A percentile compares a stretch with the other conserved stretches of the same genome.
Conservation (phyloP, 2,797 vertebrate genomes). For the Muraenolepis orangiensis region DNA sequence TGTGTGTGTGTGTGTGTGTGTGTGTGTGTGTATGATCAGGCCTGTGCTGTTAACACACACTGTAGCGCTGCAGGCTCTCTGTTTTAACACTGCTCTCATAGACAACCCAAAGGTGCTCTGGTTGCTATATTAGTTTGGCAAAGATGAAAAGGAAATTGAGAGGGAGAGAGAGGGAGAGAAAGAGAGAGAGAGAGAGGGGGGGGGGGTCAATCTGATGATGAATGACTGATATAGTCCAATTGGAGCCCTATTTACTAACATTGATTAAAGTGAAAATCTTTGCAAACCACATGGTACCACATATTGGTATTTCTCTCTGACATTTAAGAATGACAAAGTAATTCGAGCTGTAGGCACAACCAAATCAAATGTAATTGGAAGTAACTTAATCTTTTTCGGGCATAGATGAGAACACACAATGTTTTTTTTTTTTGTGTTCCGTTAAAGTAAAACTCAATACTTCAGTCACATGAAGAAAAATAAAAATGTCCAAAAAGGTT, state of each 20-base stretch:
- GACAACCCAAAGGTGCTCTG: conserved; percentile 19
- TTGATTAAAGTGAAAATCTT: too few species aligned
- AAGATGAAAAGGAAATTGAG: not conserved
- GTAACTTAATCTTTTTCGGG: conserved; percentile 45
- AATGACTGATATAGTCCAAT: not conserved
- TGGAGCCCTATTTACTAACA: too few species aligned
- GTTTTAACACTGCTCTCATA: conserved; percentile 14
- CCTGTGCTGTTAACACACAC: conserved; percentile 4
- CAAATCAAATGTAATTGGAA: too few species aligned
- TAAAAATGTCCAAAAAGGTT: conserved; percentile 27
- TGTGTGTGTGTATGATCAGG: conserved; percentile 6
- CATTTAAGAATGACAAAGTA: not conserved
- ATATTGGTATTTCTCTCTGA: too few species aligned
- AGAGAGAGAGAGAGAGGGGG: not conserved
- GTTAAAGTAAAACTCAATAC: too few species aligned
- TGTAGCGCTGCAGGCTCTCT: conserved; percentile 19
- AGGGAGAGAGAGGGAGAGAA: not conserved
- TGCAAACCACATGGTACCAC: too few species aligned
- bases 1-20: conserved; percentile 9
- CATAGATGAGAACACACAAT: conserved; percentile 50
- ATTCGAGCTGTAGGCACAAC: too few species aligned
- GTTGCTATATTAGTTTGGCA: conserved; percentile 20
- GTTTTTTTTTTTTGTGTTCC: conserved; percentile 23
- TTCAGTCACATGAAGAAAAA: too few species aligned
- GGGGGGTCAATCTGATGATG: too few species aligned